phyloP scores from a whole-genome alignment of 2,797 vertebrate species.

The Danio kyathit region DNA sequence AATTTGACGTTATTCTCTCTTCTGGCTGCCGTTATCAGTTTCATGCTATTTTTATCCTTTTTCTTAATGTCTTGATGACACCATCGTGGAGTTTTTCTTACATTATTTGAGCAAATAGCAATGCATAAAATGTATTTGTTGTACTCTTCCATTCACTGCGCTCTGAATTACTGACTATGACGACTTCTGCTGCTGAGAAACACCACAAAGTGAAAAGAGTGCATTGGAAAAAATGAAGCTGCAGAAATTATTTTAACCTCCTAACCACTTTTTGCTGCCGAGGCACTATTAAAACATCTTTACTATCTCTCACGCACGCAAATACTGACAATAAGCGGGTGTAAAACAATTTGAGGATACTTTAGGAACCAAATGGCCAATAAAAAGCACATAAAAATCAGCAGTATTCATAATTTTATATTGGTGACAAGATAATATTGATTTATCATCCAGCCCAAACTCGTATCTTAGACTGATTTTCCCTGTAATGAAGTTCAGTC shows the following conservation, averaged over 20 bases:
- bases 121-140: too few relatives aligned
- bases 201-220: too few relatives aligned
- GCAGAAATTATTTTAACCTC: neutral
- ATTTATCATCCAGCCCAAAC: neutral
- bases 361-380: constrained; percentile 1
- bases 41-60: too few relatives aligned
- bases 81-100: too few relatives aligned
- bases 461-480: too few relatives aligned
- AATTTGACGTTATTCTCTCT: too few relatives aligned
- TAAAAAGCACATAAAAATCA: neutral
- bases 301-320: neutral
- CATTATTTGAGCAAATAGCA: too few relatives aligned
- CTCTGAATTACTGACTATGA: too few relatives aligned
- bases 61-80: too few relatives aligned
- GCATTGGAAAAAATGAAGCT: neutral
- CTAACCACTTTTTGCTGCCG: neutral
- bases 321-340: neutral
- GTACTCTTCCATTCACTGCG: too few relatives aligned
- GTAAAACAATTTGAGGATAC: neutral
- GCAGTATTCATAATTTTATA: constrained; percentile 7
- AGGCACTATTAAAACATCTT: constrained; percentile 14
- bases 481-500: constrained; percentile 5
- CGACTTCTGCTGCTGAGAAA: too few relatives aligned
- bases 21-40: too few relatives aligned
- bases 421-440: neutral